Base-by-base conservation (phyloP, 2,888 invertebrate species). In the Chymomyza caudatula region DNA sequence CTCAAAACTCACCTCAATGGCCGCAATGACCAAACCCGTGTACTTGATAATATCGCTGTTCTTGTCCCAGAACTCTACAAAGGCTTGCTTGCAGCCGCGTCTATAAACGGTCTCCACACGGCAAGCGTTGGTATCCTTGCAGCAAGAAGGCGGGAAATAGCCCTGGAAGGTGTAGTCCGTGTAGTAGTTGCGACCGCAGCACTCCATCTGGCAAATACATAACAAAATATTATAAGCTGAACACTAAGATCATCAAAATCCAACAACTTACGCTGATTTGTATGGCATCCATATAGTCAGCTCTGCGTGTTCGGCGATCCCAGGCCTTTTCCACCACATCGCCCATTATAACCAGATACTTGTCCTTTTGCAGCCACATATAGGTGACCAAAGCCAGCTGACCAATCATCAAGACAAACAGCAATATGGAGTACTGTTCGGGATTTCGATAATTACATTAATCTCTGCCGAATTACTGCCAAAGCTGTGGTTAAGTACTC, bases 321-420 rank as follows among this genome's bases (percentile, higher is more conserved):
- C 90, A 89, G 6, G 92, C 92, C 1, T 91, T 88, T 43, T 90
- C 89, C 69, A 94, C 92, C 68, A 92, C 90, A 37, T 91, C 88
- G 20, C 91, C 90, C 79, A 95, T 92, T 13, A 92, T 90, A 0
- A 89, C 86, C 70, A 92, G 91, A 64, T 92, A 90, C 70, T 92
- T 92, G 54, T 93, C 93, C 56, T 93, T 92, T 88, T 93, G 92
- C 3, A 94, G 89, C 91, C 95, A 95, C 69, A 94, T 92, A 69
- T 93, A 93, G 11, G 94, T 92, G 0, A 94, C 95, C 76, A 95
- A 90, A n/a, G 93, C 94, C 67, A 96, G 92, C 92, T 95, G 95
- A 52, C 94, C 91, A 70, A 95, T 93, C 91, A 95, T 93, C 70
- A 95, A 92, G 60, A 94, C 93, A 74, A 96, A 91, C 76, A 95